Percentiles rank a stretch among this genome's conserved stretches.
Evolutionary conservation across 2,888 invertebrate genomes (phyloP).

Genomic region (Lasioglossum oenotherae): DNA sequence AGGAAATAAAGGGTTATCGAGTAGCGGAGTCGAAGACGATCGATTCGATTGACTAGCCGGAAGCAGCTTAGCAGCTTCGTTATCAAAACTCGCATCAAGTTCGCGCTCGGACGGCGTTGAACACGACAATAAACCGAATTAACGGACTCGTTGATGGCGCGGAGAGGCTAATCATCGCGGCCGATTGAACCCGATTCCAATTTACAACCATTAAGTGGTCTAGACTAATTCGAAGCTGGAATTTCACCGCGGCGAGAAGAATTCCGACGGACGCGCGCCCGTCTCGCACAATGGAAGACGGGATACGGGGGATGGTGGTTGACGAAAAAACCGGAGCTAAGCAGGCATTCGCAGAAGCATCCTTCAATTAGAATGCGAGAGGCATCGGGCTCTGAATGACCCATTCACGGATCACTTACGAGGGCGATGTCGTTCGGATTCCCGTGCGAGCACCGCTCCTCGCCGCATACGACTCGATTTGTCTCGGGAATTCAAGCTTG

Average conservation of each 20-base stretch:
- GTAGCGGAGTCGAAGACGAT: neutral
- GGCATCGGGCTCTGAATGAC: slow-evolving; percentile 32
- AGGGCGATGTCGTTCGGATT: slow-evolving; percentile 35
- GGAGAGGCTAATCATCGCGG: neutral
- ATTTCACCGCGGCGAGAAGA: neutral
- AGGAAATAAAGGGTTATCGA: neutral
- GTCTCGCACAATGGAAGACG: neutral
- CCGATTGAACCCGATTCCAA: neutral
- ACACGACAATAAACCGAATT: neutral
- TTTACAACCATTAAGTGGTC: neutral
- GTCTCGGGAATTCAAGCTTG: neutral
- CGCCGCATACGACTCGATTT: neutral
- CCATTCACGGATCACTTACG: slow-evolving; percentile 45
- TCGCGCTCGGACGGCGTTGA: neutral
- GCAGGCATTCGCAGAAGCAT: slow-evolving; percentile 33
- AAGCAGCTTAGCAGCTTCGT: neutral
- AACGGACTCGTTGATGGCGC: neutral
- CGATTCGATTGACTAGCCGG: neutral
- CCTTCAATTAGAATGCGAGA: slow-evolving; percentile 53
- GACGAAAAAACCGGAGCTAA: slow-evolving; percentile 41
- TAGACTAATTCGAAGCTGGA: neutral
- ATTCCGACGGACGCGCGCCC: neutral
- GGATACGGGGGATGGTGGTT: neutral
- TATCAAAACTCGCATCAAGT: neutral
- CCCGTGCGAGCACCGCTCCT: slow-evolving; percentile 16